Evolutionary conservation across 2,113 vertebrate species (phyloP).

Genomic region (Gasterosteus aculeatus): DNA sequence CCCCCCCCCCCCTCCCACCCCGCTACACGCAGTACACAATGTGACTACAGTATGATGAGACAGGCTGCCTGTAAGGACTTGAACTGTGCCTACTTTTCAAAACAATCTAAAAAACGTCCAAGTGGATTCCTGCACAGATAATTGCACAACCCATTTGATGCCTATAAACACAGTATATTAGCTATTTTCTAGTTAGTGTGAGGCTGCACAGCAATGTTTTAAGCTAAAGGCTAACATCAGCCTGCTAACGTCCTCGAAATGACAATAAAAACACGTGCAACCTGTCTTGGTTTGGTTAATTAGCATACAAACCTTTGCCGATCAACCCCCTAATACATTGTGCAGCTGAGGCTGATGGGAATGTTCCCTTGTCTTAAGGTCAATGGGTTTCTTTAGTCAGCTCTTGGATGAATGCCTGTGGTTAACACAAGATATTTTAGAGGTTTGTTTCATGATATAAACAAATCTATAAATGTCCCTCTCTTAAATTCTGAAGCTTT

Average conservation of each 20-base stretch:
- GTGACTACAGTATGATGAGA: neutral
- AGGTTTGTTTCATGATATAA: neutral
- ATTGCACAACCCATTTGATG: neutral
- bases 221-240: neutral
- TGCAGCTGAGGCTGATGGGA: neutral
- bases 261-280: neutral
- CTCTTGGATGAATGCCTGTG: neutral
- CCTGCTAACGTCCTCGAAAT: too few species aligned
- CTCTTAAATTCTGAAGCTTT: neutral
- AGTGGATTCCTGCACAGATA: neutral
- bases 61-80: neutral
- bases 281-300: neutral
- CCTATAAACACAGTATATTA: neutral
- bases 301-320: neutral
- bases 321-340: neutral
- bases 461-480: neutral
- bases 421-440: neutral
- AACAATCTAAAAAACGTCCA: neutral
- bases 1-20: neutral
- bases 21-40: neutral
- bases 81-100: neutral
- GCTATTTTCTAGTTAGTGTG: neutral
- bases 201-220: neutral
- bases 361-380: neutral
- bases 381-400: neutral